A percentile compares a stretch with the other conserved stretches of the same genome.
phyloP scores from a whole-genome alignment of 2,113 vertebrate genomes.

The Sisor rabdophorus region DNA sequence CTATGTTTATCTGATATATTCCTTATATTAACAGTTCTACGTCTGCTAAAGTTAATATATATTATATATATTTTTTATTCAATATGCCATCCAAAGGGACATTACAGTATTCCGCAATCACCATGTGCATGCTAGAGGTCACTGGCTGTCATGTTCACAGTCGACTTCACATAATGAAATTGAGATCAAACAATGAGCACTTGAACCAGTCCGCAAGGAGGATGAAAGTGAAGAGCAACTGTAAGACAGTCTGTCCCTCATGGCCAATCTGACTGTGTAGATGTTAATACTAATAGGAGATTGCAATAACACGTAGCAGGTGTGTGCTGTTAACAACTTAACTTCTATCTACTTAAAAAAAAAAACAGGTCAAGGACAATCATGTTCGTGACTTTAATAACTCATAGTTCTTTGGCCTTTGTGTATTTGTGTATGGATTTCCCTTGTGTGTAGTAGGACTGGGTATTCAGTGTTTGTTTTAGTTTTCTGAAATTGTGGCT shows the following conservation, averaged over 20 bases:
- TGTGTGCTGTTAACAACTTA: constrained; percentile 11
- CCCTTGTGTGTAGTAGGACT: neutral
- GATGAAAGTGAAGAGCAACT: constrained; percentile 22
- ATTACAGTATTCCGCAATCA: constrained; percentile 17
- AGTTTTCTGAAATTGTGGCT: neutral
- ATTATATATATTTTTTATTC: neutral
- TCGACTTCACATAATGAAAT: constrained; percentile 7
- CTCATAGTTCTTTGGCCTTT: neutral
- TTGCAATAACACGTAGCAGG: neutral
- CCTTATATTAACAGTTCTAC: too few relatives aligned
- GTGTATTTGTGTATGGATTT: neutral
- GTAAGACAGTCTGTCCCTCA: constrained; percentile 15
- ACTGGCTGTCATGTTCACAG: constrained; percentile 13
- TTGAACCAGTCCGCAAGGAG: constrained; percentile 15
- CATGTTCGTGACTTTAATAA: neutral
- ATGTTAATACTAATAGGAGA: constrained; percentile 29
- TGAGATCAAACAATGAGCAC: constrained; percentile 27
- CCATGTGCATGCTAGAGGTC: constrained; percentile 13
- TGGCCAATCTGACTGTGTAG: constrained; percentile 5
- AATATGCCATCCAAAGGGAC: neutral
- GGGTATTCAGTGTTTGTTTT: neutral
- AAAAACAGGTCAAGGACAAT: neutral
- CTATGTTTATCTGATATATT: too few relatives aligned
- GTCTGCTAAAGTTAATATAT: too few relatives aligned
- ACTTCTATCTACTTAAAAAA: neutral